These are phyloP conservation scores for Eulemur mongoz DNA, from an alignment of 2,797 vertebrate genomes.

Conservation along the genomic window DNA sequence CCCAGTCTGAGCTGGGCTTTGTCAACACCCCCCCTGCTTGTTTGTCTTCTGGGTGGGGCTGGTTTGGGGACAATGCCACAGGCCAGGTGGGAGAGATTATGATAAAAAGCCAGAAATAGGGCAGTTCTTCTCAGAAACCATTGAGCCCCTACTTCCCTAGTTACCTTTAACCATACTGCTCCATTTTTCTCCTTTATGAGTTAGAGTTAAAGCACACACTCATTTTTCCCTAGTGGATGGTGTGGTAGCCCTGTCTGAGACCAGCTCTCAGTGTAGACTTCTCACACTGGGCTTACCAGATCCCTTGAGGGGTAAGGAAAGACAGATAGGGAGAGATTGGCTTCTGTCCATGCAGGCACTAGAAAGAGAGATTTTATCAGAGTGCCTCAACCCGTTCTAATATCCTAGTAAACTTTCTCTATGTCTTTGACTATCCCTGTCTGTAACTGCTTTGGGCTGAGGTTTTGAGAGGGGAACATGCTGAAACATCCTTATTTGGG, in stretches of 20 bases:
- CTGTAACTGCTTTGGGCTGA: not conserved
- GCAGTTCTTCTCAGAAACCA: conserved; percentile 30
- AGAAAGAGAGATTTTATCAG: conserved; percentile 16
- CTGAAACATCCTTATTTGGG: not conserved
- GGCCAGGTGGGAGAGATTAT: not conserved
- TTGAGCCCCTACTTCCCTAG: not conserved
- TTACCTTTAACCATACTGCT: not conserved
- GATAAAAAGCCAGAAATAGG: conserved; percentile 1
- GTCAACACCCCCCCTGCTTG: not conserved
- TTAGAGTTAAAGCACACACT: not conserved
- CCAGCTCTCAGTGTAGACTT: not conserved
- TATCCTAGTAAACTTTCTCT: not conserved
- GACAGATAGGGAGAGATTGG: not conserved
- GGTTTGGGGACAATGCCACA: conserved; percentile 17
- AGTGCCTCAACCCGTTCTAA: not conserved
- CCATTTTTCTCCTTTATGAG: not conserved
- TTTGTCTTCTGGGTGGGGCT: conserved; percentile 52
- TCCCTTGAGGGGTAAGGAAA: not conserved
- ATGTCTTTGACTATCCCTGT: not conserved
- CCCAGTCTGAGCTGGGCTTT: not conserved
- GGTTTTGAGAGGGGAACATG: not conserved
- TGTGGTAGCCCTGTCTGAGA: not conserved
- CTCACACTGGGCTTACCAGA: not conserved
- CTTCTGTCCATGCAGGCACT: not conserved
- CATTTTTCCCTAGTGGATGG: not conserved